These are phyloP conservation scores for Vanessa cardui DNA, from an alignment of 2,888 invertebrate genomes.

Conservation along the genomic window DNA sequence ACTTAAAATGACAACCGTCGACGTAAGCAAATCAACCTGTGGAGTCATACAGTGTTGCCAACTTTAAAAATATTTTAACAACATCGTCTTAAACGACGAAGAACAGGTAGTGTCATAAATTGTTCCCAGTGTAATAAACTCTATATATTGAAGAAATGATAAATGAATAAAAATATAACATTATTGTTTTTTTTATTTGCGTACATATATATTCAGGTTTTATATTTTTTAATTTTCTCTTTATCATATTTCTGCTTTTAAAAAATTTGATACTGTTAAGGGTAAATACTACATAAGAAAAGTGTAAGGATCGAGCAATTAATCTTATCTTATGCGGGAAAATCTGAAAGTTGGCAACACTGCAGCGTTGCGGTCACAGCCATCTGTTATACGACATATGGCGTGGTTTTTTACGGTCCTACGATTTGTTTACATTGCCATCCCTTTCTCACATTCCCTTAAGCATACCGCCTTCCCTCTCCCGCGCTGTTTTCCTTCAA, in stretches of 20 bases:
- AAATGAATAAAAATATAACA: no score
- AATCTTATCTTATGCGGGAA: background rate
- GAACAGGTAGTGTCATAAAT: no score
- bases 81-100: no score
- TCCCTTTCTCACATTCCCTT: slow-evolving; percentile 49
- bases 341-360: slow-evolving; percentile 21
- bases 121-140: background rate
- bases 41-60: slow-evolving; percentile 22
- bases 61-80: background rate
- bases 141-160: no score
- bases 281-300: background rate
- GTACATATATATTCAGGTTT: no score
- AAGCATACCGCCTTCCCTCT: slow-evolving; percentile 49
- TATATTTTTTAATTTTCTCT: no score
- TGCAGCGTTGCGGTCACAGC: slow-evolving; percentile 57
- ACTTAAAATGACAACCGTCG: slow-evolving; percentile 33
- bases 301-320: background rate
- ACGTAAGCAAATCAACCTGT: slow-evolving; percentile 40
- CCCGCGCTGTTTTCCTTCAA: slow-evolving; percentile 68
- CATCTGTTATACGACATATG: slow-evolving; percentile 79
- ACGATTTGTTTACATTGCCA: slow-evolving; percentile 74
- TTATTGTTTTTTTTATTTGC: no score
- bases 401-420: slow-evolving; percentile 61
- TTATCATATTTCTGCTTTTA: no score
- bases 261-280: no score